phyloP scores from a whole-genome alignment of 2,797 vertebrate genomes.

The Hemibagrus guttatus region DNA sequence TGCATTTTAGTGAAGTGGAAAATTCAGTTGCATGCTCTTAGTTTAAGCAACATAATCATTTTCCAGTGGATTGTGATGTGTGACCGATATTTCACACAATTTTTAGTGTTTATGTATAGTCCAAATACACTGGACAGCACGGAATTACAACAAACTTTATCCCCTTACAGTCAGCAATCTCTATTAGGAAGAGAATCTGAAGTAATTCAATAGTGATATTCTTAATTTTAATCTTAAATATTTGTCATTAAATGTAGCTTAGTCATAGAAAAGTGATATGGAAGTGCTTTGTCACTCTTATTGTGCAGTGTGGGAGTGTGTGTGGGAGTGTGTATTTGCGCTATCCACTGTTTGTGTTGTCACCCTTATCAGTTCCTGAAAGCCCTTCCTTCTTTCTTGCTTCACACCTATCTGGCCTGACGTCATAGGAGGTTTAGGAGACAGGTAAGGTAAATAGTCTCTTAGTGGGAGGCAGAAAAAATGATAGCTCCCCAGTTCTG shows the following conservation, averaged over 20 bases:
- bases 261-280: not conserved
- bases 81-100: not conserved
- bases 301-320: conserved; percentile 11
- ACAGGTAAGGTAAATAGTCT: not conserved
- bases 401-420: conserved; percentile 17
- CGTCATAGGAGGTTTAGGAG: not conserved
- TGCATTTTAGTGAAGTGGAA: not conserved
- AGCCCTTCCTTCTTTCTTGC: conserved; percentile 51
- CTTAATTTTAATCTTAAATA: not conserved
- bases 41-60: not conserved
- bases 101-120: not conserved
- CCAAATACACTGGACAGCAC: not conserved
- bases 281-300: conserved; percentile 55
- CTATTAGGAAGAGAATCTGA: not conserved
- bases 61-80: not conserved
- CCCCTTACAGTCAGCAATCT: not conserved
- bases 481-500: not conserved
- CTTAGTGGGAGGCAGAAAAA: not conserved
- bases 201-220: not conserved
- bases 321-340: not conserved
- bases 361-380: conserved; percentile 42
- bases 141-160: not conserved
- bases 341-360: not conserved
- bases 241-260: conserved; percentile 5
- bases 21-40: not conserved